phyloP scores from a whole-genome alignment of 2,113 vertebrate genomes.

The Myrmecophaga tridactyla region DNA sequence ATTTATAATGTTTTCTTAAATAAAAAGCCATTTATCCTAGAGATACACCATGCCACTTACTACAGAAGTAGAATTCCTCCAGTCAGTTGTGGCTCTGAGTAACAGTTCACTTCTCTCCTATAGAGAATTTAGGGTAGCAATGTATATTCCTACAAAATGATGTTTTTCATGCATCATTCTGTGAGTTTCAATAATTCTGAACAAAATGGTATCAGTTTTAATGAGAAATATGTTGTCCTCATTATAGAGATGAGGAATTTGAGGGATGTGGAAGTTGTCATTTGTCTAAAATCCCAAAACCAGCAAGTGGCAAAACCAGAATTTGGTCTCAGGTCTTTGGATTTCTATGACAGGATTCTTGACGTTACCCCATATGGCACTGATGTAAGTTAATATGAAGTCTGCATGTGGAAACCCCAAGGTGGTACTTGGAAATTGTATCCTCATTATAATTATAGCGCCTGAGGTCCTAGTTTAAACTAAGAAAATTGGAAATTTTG shows the following conservation, averaged over 20 bases:
- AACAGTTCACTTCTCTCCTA: background rate
- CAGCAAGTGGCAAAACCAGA: background rate
- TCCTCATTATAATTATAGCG: background rate
- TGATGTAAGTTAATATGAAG: background rate
- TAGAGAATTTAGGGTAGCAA: background rate
- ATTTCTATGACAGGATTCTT: background rate
- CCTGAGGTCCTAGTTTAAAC: background rate
- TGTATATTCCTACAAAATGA: background rate
- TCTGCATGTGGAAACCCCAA: background rate
- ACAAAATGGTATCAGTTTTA: background rate
- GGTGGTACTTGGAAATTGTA: background rate
- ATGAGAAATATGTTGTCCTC: background rate
- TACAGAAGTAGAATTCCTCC: background rate
- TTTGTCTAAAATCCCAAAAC: background rate
- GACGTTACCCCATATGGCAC: background rate
- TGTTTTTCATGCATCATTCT: background rate
- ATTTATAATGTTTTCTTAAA: background rate
- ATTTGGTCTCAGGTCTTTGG: background rate
- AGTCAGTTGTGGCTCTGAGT: background rate
- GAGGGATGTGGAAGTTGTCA: background rate
- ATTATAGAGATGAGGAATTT: background rate
- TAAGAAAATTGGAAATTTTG: background rate
- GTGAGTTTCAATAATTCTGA: background rate
- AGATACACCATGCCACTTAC: background rate
- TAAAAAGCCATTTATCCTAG: background rate